Conservation (phyloP, 2,888 invertebrate species). For the Phaedon cochleariae region DNA sequence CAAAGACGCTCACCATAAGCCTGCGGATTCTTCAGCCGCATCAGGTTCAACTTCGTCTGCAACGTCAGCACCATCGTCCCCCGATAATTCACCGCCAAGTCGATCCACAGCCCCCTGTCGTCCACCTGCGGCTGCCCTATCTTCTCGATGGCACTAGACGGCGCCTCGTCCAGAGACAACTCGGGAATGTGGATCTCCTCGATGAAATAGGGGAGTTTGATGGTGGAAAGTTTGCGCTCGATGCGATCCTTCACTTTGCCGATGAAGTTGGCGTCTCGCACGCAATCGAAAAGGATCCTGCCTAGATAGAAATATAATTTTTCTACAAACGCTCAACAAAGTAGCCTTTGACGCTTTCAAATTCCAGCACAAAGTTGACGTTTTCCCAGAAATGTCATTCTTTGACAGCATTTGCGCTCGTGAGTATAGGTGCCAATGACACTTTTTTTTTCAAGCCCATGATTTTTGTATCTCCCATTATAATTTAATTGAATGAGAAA, state of each 20-base stretch:
- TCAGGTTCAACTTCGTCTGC: slow-evolving; percentile 87
- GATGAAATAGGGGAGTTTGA: slow-evolving; percentile 90
- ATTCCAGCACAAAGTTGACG: too few species aligned
- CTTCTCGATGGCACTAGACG: slow-evolving; percentile 73
- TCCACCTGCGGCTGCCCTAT: slow-evolving; percentile 75
- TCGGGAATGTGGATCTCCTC: slow-evolving; percentile 81
- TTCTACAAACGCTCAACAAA: too few species aligned
- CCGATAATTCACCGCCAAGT: slow-evolving; percentile 81
- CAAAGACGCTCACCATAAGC: slow-evolving; percentile 39
- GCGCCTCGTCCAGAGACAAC: slow-evolving; percentile 74
- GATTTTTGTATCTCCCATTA: too few species aligned
- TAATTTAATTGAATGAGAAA: too few species aligned
- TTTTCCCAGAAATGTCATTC: too few species aligned
- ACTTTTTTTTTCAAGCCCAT: too few species aligned
- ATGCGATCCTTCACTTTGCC: slow-evolving; percentile 78
- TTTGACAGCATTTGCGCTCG: too few species aligned
- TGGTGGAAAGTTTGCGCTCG: slow-evolving; percentile 85
- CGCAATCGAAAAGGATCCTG: slow-evolving; percentile 83
- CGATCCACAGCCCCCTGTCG: slow-evolving; percentile 88
- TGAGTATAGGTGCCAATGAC: too few species aligned
- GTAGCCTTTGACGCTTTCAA: too few species aligned
- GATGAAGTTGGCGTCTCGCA: slow-evolving; percentile 76
- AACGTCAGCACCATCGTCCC: slow-evolving; percentile 83
- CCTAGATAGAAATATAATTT: too few species aligned
- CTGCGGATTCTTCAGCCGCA: slow-evolving; percentile 68